phyloP scores from a whole-genome alignment of 2,888 invertebrate species.

The Megastigmus dorsalis region DNA sequence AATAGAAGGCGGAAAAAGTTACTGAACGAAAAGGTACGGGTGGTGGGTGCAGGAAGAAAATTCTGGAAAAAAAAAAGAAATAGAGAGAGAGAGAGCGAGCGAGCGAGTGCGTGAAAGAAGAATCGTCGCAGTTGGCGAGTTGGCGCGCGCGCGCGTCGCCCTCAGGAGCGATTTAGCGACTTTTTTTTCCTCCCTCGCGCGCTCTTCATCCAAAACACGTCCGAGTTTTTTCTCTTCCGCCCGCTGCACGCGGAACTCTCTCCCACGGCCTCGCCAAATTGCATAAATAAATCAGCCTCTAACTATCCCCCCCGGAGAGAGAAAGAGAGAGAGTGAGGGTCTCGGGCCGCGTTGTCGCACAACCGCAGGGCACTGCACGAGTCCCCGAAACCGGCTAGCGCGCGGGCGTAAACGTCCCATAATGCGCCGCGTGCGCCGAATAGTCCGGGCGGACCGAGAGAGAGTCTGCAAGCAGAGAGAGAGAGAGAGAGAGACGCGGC shows the following conservation, averaged over 20 bases:
- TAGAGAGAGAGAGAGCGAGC: background rate
- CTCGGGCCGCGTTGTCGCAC: too few relatives aligned
- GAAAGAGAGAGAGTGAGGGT: too few relatives aligned
- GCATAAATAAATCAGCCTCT: constrained; percentile 65
- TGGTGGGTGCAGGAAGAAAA: too few relatives aligned
- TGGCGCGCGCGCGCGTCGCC: constrained; percentile 24
- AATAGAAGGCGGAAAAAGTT: too few relatives aligned
- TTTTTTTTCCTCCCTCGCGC: constrained; percentile 54
- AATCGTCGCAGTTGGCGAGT: constrained; percentile 35
- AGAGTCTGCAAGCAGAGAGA: too few relatives aligned
- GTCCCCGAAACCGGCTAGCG: too few relatives aligned
- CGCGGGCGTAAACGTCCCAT: constrained; percentile 44
- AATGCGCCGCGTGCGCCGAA: constrained; percentile 53
- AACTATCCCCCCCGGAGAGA: constrained; percentile 58
- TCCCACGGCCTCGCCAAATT: constrained; percentile 60
- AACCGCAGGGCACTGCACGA: constrained; percentile 8
- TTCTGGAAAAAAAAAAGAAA: background rate
- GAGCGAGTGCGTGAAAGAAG: constrained; percentile 43
- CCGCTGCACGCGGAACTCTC: background rate
- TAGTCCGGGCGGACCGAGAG: too few relatives aligned
- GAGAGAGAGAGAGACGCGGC: too few relatives aligned
- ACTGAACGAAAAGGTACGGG: too few relatives aligned
- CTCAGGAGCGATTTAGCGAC: constrained; percentile 60
- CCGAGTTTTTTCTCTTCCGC: too few relatives aligned
- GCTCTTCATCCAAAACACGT: too few relatives aligned